phyloP scores from a whole-genome alignment of 2,113 vertebrate species.

The Pterocles gutturalis region DNA sequence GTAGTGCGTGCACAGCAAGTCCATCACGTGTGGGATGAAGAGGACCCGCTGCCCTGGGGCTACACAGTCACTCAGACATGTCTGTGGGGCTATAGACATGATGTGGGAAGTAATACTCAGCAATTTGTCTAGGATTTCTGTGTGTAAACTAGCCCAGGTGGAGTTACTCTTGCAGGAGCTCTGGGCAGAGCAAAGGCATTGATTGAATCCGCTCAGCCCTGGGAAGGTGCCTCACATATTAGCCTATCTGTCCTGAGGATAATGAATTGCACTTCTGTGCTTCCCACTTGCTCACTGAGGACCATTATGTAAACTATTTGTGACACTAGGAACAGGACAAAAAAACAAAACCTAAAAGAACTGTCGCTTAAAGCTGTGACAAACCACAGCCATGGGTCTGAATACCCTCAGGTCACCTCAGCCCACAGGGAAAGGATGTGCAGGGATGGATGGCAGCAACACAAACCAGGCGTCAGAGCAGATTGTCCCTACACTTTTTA shows the following conservation, averaged over 20 bases:
- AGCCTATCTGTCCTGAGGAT: neutral
- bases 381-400: neutral
- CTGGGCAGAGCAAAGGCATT: neutral
- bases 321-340: neutral
- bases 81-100: neutral
- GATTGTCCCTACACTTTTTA: neutral
- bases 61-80: neutral
- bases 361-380: neutral
- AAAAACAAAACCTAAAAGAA: neutral
- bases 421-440: neutral
- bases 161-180: neutral
- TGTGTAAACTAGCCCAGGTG: neutral
- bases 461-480: neutral
- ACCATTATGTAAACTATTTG: neutral
- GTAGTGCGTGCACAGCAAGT: neutral
- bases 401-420: neutral
- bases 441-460: neutral
- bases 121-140: neutral
- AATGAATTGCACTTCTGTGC: neutral
- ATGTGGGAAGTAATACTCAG: neutral
- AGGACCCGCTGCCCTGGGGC: accelerated
- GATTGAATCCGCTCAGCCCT: neutral
- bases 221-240: neutral
- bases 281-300: neutral
- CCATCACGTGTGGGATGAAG: neutral